Percentiles rank a stretch among this genome's conserved stretches.
These are phyloP conservation scores for Cremastinae sp. DNA, from an alignment of 2,888 invertebrate genomes.

Conservation along the genomic window DNA sequence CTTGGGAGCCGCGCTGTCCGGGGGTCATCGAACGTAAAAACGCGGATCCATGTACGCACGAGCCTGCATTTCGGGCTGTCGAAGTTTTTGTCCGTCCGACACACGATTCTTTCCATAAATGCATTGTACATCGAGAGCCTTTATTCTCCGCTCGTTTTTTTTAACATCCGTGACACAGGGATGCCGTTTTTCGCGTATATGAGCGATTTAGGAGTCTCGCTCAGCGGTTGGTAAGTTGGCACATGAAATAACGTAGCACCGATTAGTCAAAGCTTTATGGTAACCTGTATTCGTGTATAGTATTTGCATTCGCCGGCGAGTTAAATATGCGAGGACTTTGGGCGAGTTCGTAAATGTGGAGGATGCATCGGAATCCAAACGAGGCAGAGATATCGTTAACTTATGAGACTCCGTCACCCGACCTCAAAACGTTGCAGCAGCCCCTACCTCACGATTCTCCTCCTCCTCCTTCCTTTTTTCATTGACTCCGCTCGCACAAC, in stretches of 20 bases:
- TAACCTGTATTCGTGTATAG: conserved; percentile 43
- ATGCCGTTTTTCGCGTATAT: conserved; percentile 59
- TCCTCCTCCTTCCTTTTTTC: conserved; percentile 15
- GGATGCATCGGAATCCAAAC: conserved; percentile 46
- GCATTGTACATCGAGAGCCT: conserved; percentile 43
- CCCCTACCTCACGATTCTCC: conserved; percentile 40
- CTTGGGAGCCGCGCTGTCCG: conserved; percentile 61
- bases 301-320: conserved; percentile 63
- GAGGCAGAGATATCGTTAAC: conserved; percentile 61
- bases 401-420: conserved; percentile 63
- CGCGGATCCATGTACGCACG: conserved; percentile 15
- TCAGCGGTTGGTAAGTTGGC: conserved; percentile 64
- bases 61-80: conserved; percentile 30
- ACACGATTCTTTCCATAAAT: conserved; percentile 58
- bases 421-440: conserved; percentile 59
- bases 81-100: conserved; percentile 27
- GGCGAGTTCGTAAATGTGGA: conserved; percentile 55
- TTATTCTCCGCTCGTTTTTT: conserved; percentile 31
- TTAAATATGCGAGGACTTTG: conserved; percentile 65
- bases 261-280: conserved; percentile 69
- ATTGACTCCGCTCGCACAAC: not conserved
- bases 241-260: conserved; percentile 66
- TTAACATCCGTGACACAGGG: conserved; percentile 32
- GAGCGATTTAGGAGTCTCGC: conserved; percentile 68
- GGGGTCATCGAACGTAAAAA: conserved; percentile 52